Percentiles rank a stretch among this genome's conserved stretches.
These are phyloP conservation scores for Trichacis sp. DNA, from an alignment of 2,888 invertebrate genomes.

Conservation along the genomic window DNA sequence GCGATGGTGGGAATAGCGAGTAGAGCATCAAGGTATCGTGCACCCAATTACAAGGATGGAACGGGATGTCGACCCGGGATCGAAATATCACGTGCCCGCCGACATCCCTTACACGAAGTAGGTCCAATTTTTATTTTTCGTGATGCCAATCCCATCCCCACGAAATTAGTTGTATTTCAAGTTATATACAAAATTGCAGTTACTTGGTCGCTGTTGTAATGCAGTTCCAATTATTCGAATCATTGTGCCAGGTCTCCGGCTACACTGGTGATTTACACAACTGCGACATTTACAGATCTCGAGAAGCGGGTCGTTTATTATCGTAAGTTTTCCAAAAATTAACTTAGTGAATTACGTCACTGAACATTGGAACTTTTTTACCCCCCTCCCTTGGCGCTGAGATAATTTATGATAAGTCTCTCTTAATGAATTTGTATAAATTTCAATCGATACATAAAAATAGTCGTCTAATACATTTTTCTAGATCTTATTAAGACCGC, in stretches of 20 bases:
- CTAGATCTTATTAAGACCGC: too few species aligned
- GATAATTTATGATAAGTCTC: too few species aligned
- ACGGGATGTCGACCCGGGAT: slow-evolving; percentile 84
- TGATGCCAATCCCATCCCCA: not conserved
- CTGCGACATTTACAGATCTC: slow-evolving; percentile 85
- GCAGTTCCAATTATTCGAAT: slow-evolving; percentile 88
- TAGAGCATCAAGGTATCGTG: slow-evolving; percentile 80
- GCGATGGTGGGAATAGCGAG: slow-evolving; percentile 81
- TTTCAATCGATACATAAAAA: too few species aligned
- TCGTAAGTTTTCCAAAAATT: slow-evolving; percentile 71
- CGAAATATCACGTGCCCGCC: slow-evolving; percentile 85
- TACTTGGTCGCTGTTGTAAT: slow-evolving; percentile 86
- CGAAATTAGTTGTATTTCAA: too few species aligned
- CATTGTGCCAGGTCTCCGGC: slow-evolving; percentile 80
- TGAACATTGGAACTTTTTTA: too few species aligned
- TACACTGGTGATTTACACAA: slow-evolving; percentile 81
- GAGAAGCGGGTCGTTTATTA: slow-evolving; percentile 82
- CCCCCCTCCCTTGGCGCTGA: too few species aligned
- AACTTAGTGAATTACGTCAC: too few species aligned
- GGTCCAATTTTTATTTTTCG: slow-evolving; percentile 6
- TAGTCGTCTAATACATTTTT: too few species aligned
- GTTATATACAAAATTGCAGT: too few species aligned
- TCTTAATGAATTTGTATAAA: too few species aligned
- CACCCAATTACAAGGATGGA: slow-evolving; percentile 79
- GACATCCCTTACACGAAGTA: slow-evolving; percentile 74